Base-by-base conservation (phyloP, 1,140 invertebrate genomes). In the Oreohelix idahoensis region DNA sequence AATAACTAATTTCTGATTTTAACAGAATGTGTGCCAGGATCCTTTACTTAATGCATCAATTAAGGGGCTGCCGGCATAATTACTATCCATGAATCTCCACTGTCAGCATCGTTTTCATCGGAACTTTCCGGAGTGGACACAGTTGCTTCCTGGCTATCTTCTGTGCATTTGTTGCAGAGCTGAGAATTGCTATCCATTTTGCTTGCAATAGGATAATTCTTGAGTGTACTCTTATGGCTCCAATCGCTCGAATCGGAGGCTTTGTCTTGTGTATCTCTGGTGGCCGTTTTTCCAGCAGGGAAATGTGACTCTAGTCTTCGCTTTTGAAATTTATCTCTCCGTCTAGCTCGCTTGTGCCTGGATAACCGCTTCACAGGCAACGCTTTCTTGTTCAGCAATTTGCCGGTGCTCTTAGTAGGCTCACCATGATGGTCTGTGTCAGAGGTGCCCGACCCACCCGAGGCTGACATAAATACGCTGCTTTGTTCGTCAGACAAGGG, bases 1-100 rank as follows among this genome's bases (percentile, higher is more conserved):
- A n/a, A n/a, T n/a, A n/a, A n/a, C n/a, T n/a, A n/a, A n/a, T n/a
- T n/a, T n/a, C n/a, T n/a, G n/a, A n/a, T n/a, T n/a, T n/a, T n/a
- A n/a, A n/a, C n/a, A n/a, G n/a, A n/a, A n/a, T n/a, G n/a, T n/a
- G n/a, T n/a, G n/a, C n/a, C n/a, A n/a, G n/a, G n/a, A n/a, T n/a
- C n/a, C n/a, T n/a, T n/a, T n/a, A n/a, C n/a, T n/a, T n/a, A n/a
- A n/a, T n/a, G n/a, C n/a, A n/a, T n/a, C n/a, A n/a, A n/a, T n/a
- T 66, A 66, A 66, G 63, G 5, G 29, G n/a, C 29, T 32, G 63
- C 49, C 26, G 73, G 70, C 13, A 36, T 32, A 26, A 74, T 53
- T 4, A 82, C 66, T 39, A 81, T 71, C 66, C 79, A 79, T 26
- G 77, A 79, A 79, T 79, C 77, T 38, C 53, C 77, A 45, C 77